Evolutionary conservation across 2,888 invertebrate genomes (phyloP), one percentile per base, ranked within the genome.

Genomic region (Tetragonula carbonaria): DNA sequence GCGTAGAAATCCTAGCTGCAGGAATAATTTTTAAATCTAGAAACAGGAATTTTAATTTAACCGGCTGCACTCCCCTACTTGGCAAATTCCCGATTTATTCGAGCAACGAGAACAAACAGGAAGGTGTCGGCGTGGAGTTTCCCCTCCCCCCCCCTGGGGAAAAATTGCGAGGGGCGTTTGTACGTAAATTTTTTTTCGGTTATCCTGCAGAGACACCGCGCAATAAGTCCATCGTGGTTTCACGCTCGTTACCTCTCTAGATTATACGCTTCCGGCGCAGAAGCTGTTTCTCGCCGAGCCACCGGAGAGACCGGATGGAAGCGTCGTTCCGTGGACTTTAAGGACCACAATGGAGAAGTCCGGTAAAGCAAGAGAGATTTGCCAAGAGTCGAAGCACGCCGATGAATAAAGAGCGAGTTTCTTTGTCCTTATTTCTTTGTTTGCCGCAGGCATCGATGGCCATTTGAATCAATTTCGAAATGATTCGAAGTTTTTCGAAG

Each of bases 321-420:
- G 67, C 59, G 74, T 75, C 84, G 79, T 82, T 87, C 79, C 57
- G 65, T 14, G 45, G 71, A 78, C 74, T 76, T 82, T 80, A 79
- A 67, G 57, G 72, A 38, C 33, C 16, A 78, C 82, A 87, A 86
- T 77, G 75, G 78, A 84, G 84, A 83, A 80, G 59, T 67, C 77
- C 50, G 68, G 78, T 66, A 50, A 28, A 71, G 45, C 78, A 53
- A 65, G 72, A 84, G 79, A 84, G 79, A 79, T 82, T 74, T 75
- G 66, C 82, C 82, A 72, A 74, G 70, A 80, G 55, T 50, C 63
- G 67, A 38, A 53, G 53, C 38, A 55, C n/a, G 33, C 23, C 33
- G 14, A 28, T 5, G 51, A 70, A 70, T 45, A 82, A 59, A 74
- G 66, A 45, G 28, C 4, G 65, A 16, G 13, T 14, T 57, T 59